A percentile compares a stretch with the other conserved stretches of the same genome.
Conservation (phyloP, 2,888 invertebrate species). For the Augochlorella aurata region DNA sequence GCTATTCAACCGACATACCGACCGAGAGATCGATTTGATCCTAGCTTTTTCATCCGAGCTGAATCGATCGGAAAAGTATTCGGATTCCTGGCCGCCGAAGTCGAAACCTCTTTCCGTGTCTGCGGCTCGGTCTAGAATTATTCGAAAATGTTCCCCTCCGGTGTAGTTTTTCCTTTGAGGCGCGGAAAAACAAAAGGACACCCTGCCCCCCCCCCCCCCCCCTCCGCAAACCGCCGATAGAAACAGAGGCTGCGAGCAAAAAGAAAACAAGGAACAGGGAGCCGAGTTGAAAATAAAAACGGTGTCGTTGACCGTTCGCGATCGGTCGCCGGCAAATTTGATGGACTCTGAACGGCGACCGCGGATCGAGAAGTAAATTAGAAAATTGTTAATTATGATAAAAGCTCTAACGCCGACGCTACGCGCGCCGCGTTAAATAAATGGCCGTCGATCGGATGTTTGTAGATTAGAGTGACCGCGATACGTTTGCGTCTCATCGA, state of each 20-base stretch:
- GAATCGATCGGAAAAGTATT: constrained; percentile 59
- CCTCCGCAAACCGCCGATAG: background rate
- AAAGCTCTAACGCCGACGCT: background rate
- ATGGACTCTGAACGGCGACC: background rate
- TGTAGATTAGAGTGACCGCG: background rate
- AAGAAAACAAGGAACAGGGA: background rate
- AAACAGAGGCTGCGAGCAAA: background rate
- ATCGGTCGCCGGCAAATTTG: background rate
- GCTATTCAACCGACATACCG: constrained; percentile 62
- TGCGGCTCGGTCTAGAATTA: constrained; percentile 24
- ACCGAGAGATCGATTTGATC: constrained; percentile 66
- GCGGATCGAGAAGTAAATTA: constrained; percentile 9
- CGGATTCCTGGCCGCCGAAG: constrained; percentile 33
- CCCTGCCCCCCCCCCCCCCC: no score
- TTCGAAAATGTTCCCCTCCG: constrained; percentile 10
- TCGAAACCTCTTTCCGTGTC: constrained; percentile 41
- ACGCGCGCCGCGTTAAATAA: constrained; percentile 36
- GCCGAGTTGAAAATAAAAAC: background rate
- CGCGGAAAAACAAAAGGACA: background rate
- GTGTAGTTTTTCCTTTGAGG: constrained; percentile 6
- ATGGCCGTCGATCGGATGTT: constrained; percentile 7
- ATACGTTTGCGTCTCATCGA: constrained; percentile 25
- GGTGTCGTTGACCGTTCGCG: background rate
- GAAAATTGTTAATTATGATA: constrained; percentile 17
- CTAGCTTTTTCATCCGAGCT: constrained; percentile 59